phyloP scores from a whole-genome alignment of 2,797 vertebrate genomes.

The Cryptoprocta ferox region DNA sequence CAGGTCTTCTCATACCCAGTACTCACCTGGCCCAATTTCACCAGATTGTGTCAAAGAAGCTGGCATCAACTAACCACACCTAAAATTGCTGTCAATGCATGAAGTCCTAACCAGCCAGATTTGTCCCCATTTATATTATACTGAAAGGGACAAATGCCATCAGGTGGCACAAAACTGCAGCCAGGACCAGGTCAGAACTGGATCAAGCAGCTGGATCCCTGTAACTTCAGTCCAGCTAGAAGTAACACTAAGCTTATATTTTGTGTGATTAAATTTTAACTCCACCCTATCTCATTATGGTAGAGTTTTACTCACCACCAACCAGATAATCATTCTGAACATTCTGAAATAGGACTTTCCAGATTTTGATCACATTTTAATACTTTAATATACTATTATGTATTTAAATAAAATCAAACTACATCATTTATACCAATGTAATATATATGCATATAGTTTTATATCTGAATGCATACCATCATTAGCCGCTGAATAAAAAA shows the following conservation, averaged over 20 bases:
- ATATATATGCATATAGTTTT: conserved; percentile 23
- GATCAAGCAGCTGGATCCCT: background rate
- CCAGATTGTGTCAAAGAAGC: conserved; percentile 42
- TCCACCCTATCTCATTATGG: background rate
- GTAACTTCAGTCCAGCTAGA: background rate
- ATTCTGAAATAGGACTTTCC: conserved; percentile 34
- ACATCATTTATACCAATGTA: conserved; percentile 18
- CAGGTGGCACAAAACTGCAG: conserved; percentile 63
- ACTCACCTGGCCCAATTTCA: background rate
- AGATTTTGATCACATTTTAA: background rate
- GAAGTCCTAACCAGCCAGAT: conserved; percentile 6
- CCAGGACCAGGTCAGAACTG: background rate
- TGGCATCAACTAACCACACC: conserved; percentile 40
- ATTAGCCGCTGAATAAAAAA: conserved; percentile 21
- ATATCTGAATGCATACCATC: background rate
- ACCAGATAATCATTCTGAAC: background rate
- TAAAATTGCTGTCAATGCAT: conserved; percentile 54
- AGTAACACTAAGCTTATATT: conserved; percentile 16
- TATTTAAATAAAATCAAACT: conserved; percentile 22
- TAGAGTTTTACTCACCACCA: background rate
- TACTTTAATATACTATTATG: background rate
- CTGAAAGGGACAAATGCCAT: conserved; percentile 50
- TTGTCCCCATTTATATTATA: background rate
- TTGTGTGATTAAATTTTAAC: background rate
- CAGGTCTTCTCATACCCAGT: background rate